Evolutionary conservation across 2,888 invertebrate genomes (phyloP), one percentile per base, ranked within the genome.

Genomic region (Pinctada fucata): DNA sequence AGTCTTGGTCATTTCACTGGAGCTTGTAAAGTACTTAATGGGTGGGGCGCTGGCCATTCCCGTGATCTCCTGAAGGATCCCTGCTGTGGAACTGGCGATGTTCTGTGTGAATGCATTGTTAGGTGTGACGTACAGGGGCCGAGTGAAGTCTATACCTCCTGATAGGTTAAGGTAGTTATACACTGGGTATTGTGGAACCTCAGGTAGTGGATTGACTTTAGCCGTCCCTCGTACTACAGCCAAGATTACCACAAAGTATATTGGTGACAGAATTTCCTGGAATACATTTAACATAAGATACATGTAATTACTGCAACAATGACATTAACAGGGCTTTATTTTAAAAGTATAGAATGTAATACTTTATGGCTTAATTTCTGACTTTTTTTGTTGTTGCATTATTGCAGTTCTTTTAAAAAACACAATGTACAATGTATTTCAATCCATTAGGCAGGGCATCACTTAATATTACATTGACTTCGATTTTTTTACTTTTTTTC

Each of bases 201-300:
- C 79, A 47, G 85, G 82, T 52, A 85, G 72, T 8, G 81, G 79
- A 51, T 83, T 81, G 45, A 86, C 84, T 63, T 84, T 82, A 16
- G 82, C 81, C 0, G 83, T 70, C 3, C 63, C 75, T 72, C 84
- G 84, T 31, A 96, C 94, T 88, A 96, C 94, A 85, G 96, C 95
- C 82, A 96, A 93, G 83, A 96, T 95, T 58, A 95, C 95, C 82
- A 96, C 93, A 58, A 96, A 96, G 92, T 96, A 96, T 0, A 96
- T 94, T 2, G 97, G 96, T 82, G 96, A 94, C 82, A 96, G 93
- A 72, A 96, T 94, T 93, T 96, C 96, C 96, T 96, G 94, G 72
- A 83, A 79, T 75, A 74, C 64, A 71, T 51, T 45, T 31, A 69
- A 51, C 16, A 31, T 58, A 10, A 58, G 58, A 58, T 31, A 31